Conservation (phyloP, 92 coral and sea anemone species). For the Hydrozoanthus gracilis region DNA sequence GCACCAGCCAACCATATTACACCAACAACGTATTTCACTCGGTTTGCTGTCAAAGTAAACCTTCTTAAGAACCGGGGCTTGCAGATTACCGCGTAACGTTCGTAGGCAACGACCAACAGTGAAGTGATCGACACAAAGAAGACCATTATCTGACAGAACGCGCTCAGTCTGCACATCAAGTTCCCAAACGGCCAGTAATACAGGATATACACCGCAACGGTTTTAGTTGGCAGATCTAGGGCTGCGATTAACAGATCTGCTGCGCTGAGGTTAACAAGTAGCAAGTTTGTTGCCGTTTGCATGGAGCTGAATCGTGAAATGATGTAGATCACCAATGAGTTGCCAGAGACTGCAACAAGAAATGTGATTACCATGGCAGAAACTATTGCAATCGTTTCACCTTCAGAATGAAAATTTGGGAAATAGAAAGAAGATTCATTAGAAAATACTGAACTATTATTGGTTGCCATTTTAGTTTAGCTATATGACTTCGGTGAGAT, state of each 20-base stretch:
- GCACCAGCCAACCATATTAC: slow-evolving; percentile 65
- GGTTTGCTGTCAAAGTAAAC: slow-evolving; percentile 57
- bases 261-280: slow-evolving; percentile 73
- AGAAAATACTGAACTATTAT: neutral
- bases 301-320: slow-evolving; percentile 72
- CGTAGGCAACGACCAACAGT: slow-evolving; percentile 73
- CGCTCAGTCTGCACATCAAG: slow-evolving; percentile 69
- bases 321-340: slow-evolving; percentile 68
- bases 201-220: slow-evolving; percentile 64
- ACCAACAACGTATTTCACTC: slow-evolving; percentile 48
- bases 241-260: slow-evolving; percentile 83
- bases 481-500: too few species aligned
- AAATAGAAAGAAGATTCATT: neutral
- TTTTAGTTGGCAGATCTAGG: slow-evolving; percentile 69
- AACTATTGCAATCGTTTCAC: slow-evolving; percentile 64
- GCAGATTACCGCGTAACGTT: slow-evolving; percentile 77
- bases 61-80: slow-evolving; percentile 50
- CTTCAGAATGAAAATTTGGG: neutral
- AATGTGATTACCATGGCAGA: slow-evolving; percentile 61
- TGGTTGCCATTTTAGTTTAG: slow-evolving; percentile 7
- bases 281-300: slow-evolving; percentile 80
- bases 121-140: slow-evolving; percentile 69
- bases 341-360: slow-evolving; percentile 73
- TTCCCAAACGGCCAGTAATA: slow-evolving; percentile 73
- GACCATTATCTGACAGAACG: slow-evolving; percentile 69